phyloP scores from a whole-genome alignment of 2,797 vertebrate genomes.

The Clarias fuscus region DNA sequence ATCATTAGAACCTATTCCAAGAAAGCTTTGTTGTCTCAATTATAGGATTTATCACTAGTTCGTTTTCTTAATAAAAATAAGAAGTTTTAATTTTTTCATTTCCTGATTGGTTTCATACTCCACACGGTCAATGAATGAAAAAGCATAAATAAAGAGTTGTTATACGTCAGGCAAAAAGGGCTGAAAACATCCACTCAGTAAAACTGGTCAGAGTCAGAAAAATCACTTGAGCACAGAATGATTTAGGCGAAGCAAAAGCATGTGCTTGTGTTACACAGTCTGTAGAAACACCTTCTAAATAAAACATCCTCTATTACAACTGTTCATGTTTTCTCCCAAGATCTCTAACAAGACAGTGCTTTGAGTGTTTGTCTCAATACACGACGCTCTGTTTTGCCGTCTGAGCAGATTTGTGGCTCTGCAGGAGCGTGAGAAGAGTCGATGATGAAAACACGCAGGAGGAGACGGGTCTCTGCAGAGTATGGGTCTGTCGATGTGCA shows the following conservation, averaged over 20 bases:
- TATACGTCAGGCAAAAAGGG: background rate
- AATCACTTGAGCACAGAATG: background rate
- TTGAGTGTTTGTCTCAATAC: background rate
- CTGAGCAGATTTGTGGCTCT: background rate
- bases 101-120: no score
- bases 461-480: background rate
- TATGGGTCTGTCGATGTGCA: no score
- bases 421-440: background rate
- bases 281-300: background rate
- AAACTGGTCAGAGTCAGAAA: background rate
- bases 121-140: no score
- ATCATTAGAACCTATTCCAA: background rate
- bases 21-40: background rate
- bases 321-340: background rate
- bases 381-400: background rate
- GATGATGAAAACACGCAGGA: background rate
- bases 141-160: no score
- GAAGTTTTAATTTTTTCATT: background rate
- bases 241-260: no score
- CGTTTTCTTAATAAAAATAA: background rate
- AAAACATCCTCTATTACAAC: background rate
- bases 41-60: background rate
- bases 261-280: background rate
- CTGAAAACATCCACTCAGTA: background rate
- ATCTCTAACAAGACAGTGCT: background rate